These are phyloP conservation scores for Ethmia dodecea DNA, from an alignment of 2,888 invertebrate species.

Conservation along the genomic window DNA sequence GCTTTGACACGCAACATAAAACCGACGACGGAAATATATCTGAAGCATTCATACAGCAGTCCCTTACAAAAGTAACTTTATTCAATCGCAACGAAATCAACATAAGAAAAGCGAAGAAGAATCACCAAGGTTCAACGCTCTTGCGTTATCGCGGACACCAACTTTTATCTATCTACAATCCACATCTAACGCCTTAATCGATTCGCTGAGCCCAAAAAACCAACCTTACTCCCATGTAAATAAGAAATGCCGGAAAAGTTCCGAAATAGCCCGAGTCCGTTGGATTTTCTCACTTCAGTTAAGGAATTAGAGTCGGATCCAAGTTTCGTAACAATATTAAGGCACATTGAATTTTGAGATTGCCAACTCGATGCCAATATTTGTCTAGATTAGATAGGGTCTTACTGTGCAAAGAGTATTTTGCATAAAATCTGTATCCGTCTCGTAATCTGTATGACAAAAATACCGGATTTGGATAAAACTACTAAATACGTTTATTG, in stretches of 20 bases:
- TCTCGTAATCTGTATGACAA: background rate
- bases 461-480: too few species aligned
- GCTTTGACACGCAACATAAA: too few species aligned
- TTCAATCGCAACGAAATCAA: slow-evolving; percentile 42
- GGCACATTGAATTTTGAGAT: slow-evolving; percentile 38
- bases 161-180: slow-evolving; percentile 58
- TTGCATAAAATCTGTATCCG: background rate
- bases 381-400: slow-evolving; percentile 54
- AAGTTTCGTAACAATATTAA: slow-evolving; percentile 9
- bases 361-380: slow-evolving; percentile 49
- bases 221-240: slow-evolving; percentile 38
- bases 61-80: slow-evolving; percentile 27
- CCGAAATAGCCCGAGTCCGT: slow-evolving; percentile 18
- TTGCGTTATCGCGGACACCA: slow-evolving; percentile 57
- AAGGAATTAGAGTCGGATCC: slow-evolving; percentile 17
- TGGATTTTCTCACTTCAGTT: slow-evolving; percentile 26
- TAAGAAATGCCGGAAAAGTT: slow-evolving; percentile 34
- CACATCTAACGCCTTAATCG: slow-evolving; percentile 50
- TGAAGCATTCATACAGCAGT: slow-evolving; percentile 2
- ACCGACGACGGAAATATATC: slow-evolving; percentile 15
- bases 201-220: slow-evolving; percentile 33
- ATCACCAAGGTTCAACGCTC: slow-evolving; percentile 51
- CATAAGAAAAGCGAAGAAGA: slow-evolving; percentile 40
- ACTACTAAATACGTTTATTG: too few species aligned
- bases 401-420: slow-evolving; percentile 25